Conservation (phyloP, 2,797 vertebrate genomes). For the Notamacropus eugenii region DNA sequence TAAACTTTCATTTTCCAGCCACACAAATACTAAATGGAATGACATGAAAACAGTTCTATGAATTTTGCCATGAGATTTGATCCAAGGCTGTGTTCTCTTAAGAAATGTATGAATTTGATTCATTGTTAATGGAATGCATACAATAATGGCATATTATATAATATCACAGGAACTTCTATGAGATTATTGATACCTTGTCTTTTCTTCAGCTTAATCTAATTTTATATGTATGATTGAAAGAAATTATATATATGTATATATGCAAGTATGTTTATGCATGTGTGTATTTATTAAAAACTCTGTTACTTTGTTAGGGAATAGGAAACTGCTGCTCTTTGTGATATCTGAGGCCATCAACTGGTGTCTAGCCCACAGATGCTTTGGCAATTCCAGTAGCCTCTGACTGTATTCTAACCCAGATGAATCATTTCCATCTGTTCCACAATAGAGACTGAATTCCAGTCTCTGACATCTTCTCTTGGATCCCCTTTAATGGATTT, state of each 20-base stretch:
- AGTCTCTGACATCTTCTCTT: neutral
- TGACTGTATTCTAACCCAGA: neutral
- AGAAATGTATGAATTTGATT: conserved; percentile 23
- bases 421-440: neutral
- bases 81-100: neutral
- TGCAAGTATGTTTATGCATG: neutral
- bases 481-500: neutral
- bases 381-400: neutral
- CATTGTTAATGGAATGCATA: conserved; percentile 62
- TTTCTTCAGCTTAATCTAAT: conserved; percentile 54
- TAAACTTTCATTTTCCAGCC: conserved; percentile 64
- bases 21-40: conserved; percentile 67
- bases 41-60: conserved; percentile 65
- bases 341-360: neutral
- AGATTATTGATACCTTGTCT: conserved; percentile 41
- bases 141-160: conserved; percentile 58
- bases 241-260: neutral
- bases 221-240: neutral
- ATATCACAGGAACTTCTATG: conserved; percentile 60
- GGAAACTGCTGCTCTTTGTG: neutral
- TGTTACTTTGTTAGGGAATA: neutral
- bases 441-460: neutral
- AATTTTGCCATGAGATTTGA: conserved; percentile 74
- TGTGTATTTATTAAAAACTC: neutral
- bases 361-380: neutral